Evolutionary conservation across 2,797 vertebrate genomes (phyloP).

Genomic region (Gymnoscopelus microlampas): DNA sequence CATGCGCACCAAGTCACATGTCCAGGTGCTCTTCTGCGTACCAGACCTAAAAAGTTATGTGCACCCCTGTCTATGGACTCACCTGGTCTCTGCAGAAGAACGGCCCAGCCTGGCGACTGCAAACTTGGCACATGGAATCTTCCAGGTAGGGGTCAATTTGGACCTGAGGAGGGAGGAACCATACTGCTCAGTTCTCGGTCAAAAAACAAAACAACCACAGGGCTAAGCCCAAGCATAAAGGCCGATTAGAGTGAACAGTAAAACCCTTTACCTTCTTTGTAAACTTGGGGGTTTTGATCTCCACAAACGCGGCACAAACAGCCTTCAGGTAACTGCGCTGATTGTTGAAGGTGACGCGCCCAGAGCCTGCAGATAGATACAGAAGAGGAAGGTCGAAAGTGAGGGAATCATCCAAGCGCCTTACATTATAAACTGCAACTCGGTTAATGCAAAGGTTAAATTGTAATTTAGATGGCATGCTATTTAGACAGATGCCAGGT

Average conservation of each 20-base stretch:
- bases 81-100: slow-evolving; percentile 99
- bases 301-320: slow-evolving; percentile 95
- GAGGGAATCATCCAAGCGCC: too few species aligned
- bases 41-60: too few species aligned
- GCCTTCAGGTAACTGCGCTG: slow-evolving; percentile 98
- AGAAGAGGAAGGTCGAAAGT: neutral
- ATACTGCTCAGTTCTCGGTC: neutral
- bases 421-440: too few species aligned
- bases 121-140: slow-evolving; percentile 97
- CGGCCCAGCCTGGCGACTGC: slow-evolving; percentile 92
- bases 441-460: too few species aligned
- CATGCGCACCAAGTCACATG: too few species aligned
- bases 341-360: slow-evolving; percentile 98
- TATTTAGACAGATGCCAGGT: too few species aligned
- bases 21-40: too few species aligned
- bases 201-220: neutral
- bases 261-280: slow-evolving; percentile 90
- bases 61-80: slow-evolving; percentile 28
- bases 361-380: slow-evolving; percentile 86
- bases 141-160: slow-evolving; percentile 98
- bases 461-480: too few species aligned
- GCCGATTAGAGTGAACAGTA: neutral
- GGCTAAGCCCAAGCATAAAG: neutral
- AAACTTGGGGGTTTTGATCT: slow-evolving; percentile 99
- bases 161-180: slow-evolving; percentile 78